phyloP scores from a whole-genome alignment of 2,888 invertebrate genomes.

The Spodoptera exigua region DNA sequence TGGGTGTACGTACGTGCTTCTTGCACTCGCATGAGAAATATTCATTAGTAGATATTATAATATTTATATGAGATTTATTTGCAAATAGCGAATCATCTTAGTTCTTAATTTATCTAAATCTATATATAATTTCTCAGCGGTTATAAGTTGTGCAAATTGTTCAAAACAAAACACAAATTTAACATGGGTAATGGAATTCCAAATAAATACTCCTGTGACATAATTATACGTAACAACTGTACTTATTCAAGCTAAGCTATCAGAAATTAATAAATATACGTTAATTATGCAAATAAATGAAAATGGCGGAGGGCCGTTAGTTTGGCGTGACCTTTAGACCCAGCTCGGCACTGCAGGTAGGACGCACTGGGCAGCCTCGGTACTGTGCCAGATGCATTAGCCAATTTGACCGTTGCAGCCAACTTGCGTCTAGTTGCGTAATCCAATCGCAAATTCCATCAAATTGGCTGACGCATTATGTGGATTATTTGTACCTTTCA shows the following conservation, averaged over 20 bases:
- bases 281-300: conserved; percentile 20
- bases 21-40: conserved; percentile 28
- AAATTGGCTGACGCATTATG: conserved; percentile 61
- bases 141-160: conserved; percentile 12
- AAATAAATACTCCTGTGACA: not conserved
- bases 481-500: conserved; percentile 1
- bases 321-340: conserved; percentile 30
- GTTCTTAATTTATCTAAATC: conserved; percentile 1
- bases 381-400: conserved; percentile 49
- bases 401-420: conserved; percentile 32
- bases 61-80: conserved; percentile 1
- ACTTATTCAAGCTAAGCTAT: not conserved
- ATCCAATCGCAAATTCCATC: conserved; percentile 35
- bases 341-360: conserved; percentile 37
- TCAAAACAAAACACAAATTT: conserved; percentile 5
- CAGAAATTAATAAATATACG: conserved; percentile 17
- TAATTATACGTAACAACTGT: too few species aligned
- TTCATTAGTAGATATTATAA: conserved; percentile 2
- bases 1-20: conserved; percentile 64
- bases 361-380: conserved; percentile 25
- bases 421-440: conserved; percentile 33
- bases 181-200: not conserved
- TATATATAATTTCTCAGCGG: not conserved
- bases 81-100: conserved; percentile 7
- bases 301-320: conserved; percentile 16